phyloP scores from a whole-genome alignment of 2,888 invertebrate species.

The Arge pagana region DNA sequence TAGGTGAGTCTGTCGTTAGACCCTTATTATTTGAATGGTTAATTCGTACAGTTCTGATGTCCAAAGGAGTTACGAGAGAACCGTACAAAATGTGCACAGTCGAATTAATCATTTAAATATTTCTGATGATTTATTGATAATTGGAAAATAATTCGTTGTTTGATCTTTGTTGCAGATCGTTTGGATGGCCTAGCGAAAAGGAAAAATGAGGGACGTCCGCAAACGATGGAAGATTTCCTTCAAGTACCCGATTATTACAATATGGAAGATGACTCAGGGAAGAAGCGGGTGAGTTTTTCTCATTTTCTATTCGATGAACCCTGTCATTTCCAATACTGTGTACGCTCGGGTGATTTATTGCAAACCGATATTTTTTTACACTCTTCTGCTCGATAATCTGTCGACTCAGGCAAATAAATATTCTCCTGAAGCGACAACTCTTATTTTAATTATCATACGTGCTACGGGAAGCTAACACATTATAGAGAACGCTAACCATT shows the following conservation, averaged over 20 bases:
- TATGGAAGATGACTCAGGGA: conserved; percentile 68
- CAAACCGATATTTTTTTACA: background rate
- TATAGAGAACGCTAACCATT: no score
- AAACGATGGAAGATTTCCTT: conserved; percentile 90
- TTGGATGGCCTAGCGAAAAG: conserved; percentile 87
- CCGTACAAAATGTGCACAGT: conserved; percentile 26
- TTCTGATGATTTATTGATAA: background rate
- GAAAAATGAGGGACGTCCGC: conserved; percentile 64
- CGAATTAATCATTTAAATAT: conserved; percentile 24
- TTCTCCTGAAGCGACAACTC: no score
- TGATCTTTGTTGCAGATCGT: conserved; percentile 72
- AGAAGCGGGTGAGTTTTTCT: conserved; percentile 80
- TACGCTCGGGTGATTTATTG: background rate
- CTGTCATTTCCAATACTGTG: background rate
- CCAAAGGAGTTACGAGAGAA: conserved; percentile 25
- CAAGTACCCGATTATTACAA: conserved; percentile 79
- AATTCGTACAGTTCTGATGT: no score
- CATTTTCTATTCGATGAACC: conserved; percentile 16
- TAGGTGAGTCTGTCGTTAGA: conserved; percentile 41
- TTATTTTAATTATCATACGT: no score
- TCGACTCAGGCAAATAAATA: no score
- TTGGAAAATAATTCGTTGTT: background rate
- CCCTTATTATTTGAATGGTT: background rate
- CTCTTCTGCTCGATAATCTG: no score
- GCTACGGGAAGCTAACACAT: no score